A percentile compares a stretch with the other conserved stretches of the same genome.
Conservation (phyloP, 1,140 invertebrate species). For the Zaprionus gabonicus region DNA sequence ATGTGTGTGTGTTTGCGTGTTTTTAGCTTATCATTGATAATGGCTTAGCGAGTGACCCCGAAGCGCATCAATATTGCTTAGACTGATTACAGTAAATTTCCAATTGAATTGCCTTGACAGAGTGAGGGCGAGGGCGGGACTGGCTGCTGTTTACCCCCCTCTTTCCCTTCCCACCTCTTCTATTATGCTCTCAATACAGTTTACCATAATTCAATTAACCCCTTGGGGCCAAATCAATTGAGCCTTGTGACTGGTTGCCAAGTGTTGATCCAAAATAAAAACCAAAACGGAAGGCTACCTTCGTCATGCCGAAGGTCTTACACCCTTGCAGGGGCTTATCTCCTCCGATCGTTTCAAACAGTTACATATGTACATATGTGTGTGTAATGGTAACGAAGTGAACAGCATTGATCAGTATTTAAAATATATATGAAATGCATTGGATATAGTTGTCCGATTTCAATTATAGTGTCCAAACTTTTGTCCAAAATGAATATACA, state of each 20-base stretch:
- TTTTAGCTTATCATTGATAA: constrained; percentile 42
- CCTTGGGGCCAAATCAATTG: constrained; percentile 76
- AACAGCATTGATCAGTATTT: too few species aligned
- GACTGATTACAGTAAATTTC: constrained; percentile 21
- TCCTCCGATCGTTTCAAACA: too few species aligned
- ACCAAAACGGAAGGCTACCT: background rate
- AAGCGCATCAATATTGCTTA: constrained; percentile 36
- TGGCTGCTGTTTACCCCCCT: background rate
- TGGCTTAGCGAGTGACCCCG: constrained; percentile 42
- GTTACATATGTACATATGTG: too few species aligned
- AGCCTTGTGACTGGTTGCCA: constrained; percentile 59
- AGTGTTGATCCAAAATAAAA: constrained; percentile 31
- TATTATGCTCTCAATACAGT: constrained; percentile 57
- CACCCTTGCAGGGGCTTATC: too few species aligned
- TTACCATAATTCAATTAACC: constrained; percentile 81
- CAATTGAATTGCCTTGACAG: constrained; percentile 16
- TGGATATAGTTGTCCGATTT: too few species aligned
- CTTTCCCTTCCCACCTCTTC: background rate
- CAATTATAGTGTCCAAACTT: too few species aligned
- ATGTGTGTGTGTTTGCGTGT: constrained; percentile 10
- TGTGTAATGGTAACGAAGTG: too few species aligned
- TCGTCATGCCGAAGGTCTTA: too few species aligned
- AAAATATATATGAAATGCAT: background rate
- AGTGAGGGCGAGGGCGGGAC: background rate
- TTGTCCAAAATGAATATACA: too few species aligned